phyloP scores from a whole-genome alignment of 30 jellyfish, hydroid and myxozoan species.

The Nemopilema nomurai region DNA sequence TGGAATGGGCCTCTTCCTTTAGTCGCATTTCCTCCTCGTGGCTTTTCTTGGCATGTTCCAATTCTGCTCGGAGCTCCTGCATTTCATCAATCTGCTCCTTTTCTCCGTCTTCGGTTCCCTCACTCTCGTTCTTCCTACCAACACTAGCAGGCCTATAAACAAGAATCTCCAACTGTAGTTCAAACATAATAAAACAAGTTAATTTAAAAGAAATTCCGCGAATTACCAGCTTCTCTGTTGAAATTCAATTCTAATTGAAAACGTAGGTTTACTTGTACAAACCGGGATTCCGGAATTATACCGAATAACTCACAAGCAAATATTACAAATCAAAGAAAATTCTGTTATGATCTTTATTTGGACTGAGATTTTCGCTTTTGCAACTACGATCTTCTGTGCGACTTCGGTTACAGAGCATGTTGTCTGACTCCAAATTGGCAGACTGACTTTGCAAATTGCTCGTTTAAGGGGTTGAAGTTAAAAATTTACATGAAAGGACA shows the following conservation, averaged over 20 bases:
- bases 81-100: conserved; percentile 74
- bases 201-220: neutral
- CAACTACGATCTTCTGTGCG: neutral
- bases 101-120: conserved; percentile 51
- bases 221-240: neutral
- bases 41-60: conserved; percentile 70
- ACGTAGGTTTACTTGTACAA: neutral
- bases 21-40: conserved; percentile 54
- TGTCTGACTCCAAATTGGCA: neutral
- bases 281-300: neutral
- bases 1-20: conserved; percentile 54
- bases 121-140: neutral
- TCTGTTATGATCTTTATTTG: neutral
- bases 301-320: neutral
- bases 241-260: neutral
- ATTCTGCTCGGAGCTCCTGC: conserved; percentile 79
- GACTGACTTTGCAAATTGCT: too few species aligned
- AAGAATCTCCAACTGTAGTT: neutral
- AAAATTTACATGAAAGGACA: too few species aligned
- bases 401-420: neutral
- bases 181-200: neutral
- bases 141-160: neutral
- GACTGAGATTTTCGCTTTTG: neutral
- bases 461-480: too few species aligned
- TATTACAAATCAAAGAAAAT: neutral